Evolutionary conservation across 2,113 vertebrate species (phyloP).

Genomic region (Zosterops pallidus): DNA sequence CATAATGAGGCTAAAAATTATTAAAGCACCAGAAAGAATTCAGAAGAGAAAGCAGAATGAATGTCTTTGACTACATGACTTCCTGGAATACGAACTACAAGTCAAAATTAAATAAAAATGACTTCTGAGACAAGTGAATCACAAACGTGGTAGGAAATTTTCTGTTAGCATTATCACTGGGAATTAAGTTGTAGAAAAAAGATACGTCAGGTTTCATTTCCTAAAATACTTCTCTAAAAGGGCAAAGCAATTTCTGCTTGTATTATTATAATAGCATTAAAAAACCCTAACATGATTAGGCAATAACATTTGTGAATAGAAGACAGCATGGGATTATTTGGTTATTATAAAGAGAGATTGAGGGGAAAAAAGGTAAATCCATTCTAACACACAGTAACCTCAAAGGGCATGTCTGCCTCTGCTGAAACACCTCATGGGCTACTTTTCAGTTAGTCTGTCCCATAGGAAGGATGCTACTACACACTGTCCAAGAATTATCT

Average conservation of each 20-base stretch:
- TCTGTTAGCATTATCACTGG: background rate
- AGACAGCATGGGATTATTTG: background rate
- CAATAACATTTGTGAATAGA: background rate
- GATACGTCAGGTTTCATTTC: background rate
- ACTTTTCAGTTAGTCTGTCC: background rate
- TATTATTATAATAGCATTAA: background rate
- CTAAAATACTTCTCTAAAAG: background rate
- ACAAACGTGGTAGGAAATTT: background rate
- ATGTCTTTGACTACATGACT: background rate
- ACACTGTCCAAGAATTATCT: background rate
- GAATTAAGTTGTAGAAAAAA: background rate
- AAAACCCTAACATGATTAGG: background rate
- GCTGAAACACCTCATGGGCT: background rate
- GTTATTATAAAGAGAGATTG: background rate
- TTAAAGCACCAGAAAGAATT: background rate
- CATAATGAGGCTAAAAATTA: background rate
- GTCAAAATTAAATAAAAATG: conserved; percentile 19
- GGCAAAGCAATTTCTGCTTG: background rate
- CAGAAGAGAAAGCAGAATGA: background rate
- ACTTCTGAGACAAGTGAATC: background rate
- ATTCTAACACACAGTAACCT: background rate
- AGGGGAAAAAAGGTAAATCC: background rate
- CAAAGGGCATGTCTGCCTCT: background rate
- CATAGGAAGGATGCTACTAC: background rate
- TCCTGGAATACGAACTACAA: conserved; percentile 1